Conservation (phyloP, 1,140 invertebrate species). For the Hetaerina americana region DNA sequence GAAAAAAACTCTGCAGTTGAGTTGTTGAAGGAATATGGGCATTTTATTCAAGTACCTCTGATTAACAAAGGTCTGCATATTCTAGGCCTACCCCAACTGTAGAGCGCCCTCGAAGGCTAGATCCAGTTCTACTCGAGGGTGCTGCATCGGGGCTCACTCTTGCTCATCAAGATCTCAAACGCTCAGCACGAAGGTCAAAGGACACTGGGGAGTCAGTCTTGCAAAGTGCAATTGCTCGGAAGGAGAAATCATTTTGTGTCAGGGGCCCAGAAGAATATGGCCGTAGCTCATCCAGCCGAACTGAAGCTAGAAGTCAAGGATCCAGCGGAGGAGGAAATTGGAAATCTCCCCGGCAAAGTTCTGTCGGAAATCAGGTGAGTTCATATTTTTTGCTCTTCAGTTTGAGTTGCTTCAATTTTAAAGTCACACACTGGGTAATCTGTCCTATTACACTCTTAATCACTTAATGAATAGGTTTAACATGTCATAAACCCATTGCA, state of each 20-base stretch:
- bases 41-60: too few relatives aligned
- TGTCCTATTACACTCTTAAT: too few relatives aligned
- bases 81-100: neutral
- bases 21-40: too few relatives aligned
- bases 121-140: neutral
- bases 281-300: neutral
- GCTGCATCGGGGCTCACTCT: neutral
- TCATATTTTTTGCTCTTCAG: neutral
- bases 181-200: slow-evolving; percentile 33
- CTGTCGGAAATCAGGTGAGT: neutral
- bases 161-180: slow-evolving; percentile 27
- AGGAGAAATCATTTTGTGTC: slow-evolving; percentile 36
- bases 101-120: neutral
- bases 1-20: too few relatives aligned
- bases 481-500: too few relatives aligned
- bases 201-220: slow-evolving; percentile 33
- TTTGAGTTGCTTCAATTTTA: too few relatives aligned
- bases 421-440: too few relatives aligned
- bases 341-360: neutral
- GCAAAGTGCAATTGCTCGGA: slow-evolving; percentile 40
- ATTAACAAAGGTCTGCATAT: too few relatives aligned
- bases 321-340: neutral
- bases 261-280: slow-evolving; percentile 19
- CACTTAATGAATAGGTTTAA: too few relatives aligned
- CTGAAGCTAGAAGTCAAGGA: neutral